A percentile compares a stretch with the other conserved stretches of the same genome.
Conservation (phyloP, 1,140 invertebrate genomes). For the Cyrtorhinus lividipennis region DNA sequence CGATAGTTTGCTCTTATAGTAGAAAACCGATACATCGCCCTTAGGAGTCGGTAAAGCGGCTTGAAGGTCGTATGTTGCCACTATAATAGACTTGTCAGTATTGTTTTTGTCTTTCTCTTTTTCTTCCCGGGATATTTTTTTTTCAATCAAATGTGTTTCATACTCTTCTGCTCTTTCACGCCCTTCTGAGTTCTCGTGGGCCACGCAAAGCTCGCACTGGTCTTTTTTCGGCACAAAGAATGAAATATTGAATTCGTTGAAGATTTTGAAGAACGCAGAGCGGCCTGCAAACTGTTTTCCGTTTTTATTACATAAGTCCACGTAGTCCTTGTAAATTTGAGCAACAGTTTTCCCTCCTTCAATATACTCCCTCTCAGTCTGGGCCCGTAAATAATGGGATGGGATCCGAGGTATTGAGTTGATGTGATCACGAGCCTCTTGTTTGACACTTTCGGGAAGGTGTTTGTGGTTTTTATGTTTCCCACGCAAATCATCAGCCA, state of each 20-base stretch:
- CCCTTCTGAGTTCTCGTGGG: constrained; percentile 15
- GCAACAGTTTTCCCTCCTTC: constrained; percentile 19
- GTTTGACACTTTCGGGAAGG: constrained; percentile 17
- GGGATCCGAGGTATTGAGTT: constrained; percentile 18
- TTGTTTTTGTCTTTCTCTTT: too few relatives aligned
- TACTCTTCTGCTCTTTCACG: not conserved
- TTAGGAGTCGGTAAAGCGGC: too few relatives aligned
- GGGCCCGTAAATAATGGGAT: constrained; percentile 16
- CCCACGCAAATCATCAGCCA: constrained; percentile 14
- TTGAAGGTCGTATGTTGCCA: too few relatives aligned
- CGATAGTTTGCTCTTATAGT: too few relatives aligned
- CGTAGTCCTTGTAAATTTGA: constrained; percentile 20
- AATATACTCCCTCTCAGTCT: constrained; percentile 21
- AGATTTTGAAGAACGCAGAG: constrained; percentile 20
- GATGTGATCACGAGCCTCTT: constrained; percentile 16
- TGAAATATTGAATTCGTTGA: constrained; percentile 24
- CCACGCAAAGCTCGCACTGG: constrained; percentile 23
- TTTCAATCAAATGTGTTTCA: not conserved
- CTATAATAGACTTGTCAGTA: too few relatives aligned
- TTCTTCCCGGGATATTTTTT: too few relatives aligned
- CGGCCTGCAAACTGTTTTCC: constrained; percentile 19
- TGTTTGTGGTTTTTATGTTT: constrained; percentile 18
- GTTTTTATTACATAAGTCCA: not conserved
- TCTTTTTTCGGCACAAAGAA: constrained; percentile 26
- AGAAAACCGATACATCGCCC: too few relatives aligned